Evolutionary conservation across 2,113 vertebrate genomes (phyloP).

Genomic region (Atherinomorus stipes): DNA sequence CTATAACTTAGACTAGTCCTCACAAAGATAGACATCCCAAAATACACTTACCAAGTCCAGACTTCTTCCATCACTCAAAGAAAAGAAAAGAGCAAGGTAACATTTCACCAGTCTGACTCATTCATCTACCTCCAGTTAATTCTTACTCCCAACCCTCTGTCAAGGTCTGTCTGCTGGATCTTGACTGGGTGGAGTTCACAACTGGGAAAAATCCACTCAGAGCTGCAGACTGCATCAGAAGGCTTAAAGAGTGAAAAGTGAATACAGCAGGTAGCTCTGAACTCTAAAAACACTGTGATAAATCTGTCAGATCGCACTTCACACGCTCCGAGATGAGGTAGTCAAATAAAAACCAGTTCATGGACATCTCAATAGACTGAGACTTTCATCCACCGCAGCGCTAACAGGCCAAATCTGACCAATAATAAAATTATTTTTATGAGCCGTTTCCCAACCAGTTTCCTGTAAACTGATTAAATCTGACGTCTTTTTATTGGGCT

Average conservation of each 20-base stretch:
- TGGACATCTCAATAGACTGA: background rate
- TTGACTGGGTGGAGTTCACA: conserved; percentile 13
- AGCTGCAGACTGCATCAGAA: background rate
- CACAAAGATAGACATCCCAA: background rate
- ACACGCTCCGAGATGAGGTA: background rate
- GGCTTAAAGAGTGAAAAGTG: conserved; percentile 4
- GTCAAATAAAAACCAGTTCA: conserved; percentile 7
- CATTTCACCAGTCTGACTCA: background rate
- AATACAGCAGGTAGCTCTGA: conserved; percentile 9
- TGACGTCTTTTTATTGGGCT: too few relatives aligned
- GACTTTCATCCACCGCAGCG: background rate
- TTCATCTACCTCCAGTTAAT: conserved; percentile 5
- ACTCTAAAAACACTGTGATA: background rate
- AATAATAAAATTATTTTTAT: too few relatives aligned
- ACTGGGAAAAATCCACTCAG: background rate
- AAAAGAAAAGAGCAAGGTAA: background rate
- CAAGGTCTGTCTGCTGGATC: background rate
- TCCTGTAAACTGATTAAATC: too few relatives aligned
- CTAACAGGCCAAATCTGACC: background rate
- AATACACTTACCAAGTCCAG: background rate
- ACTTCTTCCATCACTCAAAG: background rate
- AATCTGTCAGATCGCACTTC: conserved; percentile 21
- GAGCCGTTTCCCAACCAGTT: too few relatives aligned
- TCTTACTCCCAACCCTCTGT: background rate
- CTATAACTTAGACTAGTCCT: background rate